Base-by-base conservation (phyloP, 2,888 invertebrate species). In the Ceratothoa steindachneri region DNA sequence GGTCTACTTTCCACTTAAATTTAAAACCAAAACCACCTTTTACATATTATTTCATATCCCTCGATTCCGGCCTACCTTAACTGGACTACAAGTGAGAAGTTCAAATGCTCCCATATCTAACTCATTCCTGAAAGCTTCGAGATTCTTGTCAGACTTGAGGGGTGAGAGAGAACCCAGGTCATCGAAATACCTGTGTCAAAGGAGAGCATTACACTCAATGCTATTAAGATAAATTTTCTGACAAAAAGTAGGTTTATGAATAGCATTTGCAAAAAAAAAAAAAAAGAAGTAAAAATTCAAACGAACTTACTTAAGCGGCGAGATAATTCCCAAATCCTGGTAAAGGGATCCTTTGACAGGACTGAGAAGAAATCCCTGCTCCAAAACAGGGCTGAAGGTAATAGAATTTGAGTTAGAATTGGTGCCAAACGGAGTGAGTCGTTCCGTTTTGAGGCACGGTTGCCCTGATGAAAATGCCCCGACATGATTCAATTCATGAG, bases 91-190 rank as follows among this genome's bases (percentile, higher is more conserved):
- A 5, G 78, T 73, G 5, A 78, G 69, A n/a, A 75, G 69, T 29
- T 78, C 78, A 72, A 78, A 78, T 22, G 78, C 78, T 7, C 78
- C 78, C 68, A 75, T 71, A 52, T 75, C 71, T 53, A 75, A 22
- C 9, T 73, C 77, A n/a, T 53, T 28, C 55, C 41, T 75, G 19
- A 75, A 70, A 22, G 64, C 28, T 9, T 77, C 77, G 4, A 69
- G 69, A 28, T 69, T 31, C 28, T 72, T 69, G 28, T 73, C 71
- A 4, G 60, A 65, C 69, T 70, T 73, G 28, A 78, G 69, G n/a
- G 77, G 77, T 4, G 77, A 78, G 65, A 78, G 55, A 28, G 72
- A 73, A 4, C 69, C 66, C 15, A 78, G 27, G 55, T 78, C 77
- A 7, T 72, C 75, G 65, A 78, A 70, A 64, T 77, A 75, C 30